These are phyloP conservation scores for Urocynchramus pylzowi DNA, from an alignment of 2,113 vertebrate genomes.

Conservation along the genomic window DNA sequence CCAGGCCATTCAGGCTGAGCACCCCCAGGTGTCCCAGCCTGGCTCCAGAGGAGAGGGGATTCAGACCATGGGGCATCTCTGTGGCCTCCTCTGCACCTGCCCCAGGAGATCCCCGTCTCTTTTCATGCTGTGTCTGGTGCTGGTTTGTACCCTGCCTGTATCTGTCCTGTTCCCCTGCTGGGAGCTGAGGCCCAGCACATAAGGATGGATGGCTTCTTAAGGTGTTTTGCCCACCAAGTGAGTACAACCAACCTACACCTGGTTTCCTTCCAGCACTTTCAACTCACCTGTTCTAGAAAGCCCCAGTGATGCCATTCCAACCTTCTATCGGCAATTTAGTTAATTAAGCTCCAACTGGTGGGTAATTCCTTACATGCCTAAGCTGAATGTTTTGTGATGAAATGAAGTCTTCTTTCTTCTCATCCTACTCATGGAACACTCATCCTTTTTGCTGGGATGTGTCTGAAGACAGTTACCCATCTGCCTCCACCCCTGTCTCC, in stretches of 20 bases:
- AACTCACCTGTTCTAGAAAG: background rate
- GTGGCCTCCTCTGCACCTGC: background rate
- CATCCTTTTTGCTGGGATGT: background rate
- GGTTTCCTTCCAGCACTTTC: slow-evolving; percentile 7
- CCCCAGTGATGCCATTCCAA: background rate
- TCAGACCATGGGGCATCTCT: background rate
- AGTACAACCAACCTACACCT: background rate
- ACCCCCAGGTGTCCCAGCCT: background rate
- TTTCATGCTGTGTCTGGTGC: background rate
- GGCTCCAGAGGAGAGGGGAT: background rate
- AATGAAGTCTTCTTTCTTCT: background rate
- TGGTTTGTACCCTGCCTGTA: background rate
- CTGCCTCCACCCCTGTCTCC: slow-evolving; percentile 3
- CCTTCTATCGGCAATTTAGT: background rate
- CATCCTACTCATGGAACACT: background rate
- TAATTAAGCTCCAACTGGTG: background rate
- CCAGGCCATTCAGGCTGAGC: background rate
- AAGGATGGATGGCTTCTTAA: background rate
- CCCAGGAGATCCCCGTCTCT: background rate
- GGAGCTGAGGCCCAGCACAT: background rate
- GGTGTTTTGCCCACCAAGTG: background rate
- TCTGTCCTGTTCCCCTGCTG: background rate
- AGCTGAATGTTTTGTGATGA: background rate
- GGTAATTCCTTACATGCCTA: background rate
- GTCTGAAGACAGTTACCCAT: background rate